These are phyloP conservation scores for Haplochromis vanheusdeni DNA, from an alignment of 2,113 vertebrate genomes.

Conservation along the genomic window DNA sequence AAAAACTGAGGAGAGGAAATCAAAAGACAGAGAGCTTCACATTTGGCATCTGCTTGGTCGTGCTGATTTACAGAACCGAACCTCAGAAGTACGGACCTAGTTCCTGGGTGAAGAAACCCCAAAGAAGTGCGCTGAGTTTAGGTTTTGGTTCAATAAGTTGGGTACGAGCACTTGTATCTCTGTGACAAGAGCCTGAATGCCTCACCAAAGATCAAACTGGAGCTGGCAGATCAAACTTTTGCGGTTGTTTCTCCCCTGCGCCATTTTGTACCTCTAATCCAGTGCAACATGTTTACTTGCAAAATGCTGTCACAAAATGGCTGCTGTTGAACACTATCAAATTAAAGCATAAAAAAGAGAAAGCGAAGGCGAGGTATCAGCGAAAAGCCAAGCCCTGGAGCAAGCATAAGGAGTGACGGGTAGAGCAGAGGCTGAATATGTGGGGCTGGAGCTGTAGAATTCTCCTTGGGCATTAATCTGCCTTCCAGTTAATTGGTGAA, in stretches of 20 bases:
- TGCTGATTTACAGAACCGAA: background rate
- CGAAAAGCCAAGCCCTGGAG: slow-evolving; percentile 36
- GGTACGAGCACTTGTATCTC: background rate
- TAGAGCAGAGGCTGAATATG: slow-evolving; percentile 42
- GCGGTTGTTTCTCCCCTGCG: background rate
- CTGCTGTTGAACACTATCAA: slow-evolving; percentile 29
- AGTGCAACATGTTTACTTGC: background rate
- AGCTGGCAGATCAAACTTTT: background rate
- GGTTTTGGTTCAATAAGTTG: background rate
- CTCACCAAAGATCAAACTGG: background rate
- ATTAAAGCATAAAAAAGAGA: slow-evolving; percentile 35
- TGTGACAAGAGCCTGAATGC: background rate
- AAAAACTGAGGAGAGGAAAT: slow-evolving; percentile 21
- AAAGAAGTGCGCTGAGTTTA: background rate
- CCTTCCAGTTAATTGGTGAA: slow-evolving; percentile 60
- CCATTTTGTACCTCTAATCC: slow-evolving; percentile 26
- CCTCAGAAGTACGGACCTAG: background rate
- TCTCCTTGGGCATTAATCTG: slow-evolving; percentile 53
- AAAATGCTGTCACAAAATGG: slow-evolving; percentile 26
- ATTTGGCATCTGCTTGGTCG: slow-evolving; percentile 39
- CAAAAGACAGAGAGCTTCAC: slow-evolving; percentile 19
- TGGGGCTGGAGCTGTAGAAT: slow-evolving; percentile 28
- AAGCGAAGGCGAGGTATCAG: slow-evolving; percentile 9
- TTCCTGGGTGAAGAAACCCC: background rate
- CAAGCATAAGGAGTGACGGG: background rate